phyloP scores from a whole-genome alignment of 2,888 invertebrate genomes.

The Machimus rusticus region DNA sequence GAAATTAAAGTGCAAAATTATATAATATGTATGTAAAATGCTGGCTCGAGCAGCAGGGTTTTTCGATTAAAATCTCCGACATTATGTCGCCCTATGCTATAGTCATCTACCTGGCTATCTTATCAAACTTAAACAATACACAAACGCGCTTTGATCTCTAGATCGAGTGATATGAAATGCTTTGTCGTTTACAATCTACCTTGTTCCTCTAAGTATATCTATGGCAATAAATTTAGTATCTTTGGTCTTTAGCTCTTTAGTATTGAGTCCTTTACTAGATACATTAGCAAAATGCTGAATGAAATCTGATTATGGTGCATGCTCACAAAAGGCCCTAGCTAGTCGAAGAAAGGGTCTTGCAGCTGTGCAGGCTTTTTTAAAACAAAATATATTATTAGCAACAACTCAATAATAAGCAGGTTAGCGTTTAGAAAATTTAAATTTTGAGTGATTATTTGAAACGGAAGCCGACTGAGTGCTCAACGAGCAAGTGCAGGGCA shows the following conservation, averaged over 20 bases:
- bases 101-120: not conserved
- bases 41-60: not conserved
- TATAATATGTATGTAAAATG: not conserved
- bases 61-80: not conserved
- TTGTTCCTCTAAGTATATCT: not conserved
- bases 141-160: not conserved
- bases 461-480: not conserved
- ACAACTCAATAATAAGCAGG: not conserved
- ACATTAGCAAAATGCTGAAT: not conserved
- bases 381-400: not conserved
- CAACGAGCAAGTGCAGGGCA: not conserved
- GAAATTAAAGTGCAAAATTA: not conserved
- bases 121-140: not conserved
- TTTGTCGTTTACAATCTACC: constrained; percentile 11
- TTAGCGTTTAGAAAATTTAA: not conserved
- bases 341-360: not conserved
- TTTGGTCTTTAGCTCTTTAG: not conserved
- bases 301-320: not conserved
- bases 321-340: not conserved
- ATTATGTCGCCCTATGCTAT: not conserved
- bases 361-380: not conserved
- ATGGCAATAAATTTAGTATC: not conserved
- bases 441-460: not conserved
- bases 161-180: constrained; percentile 26
- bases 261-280: not conserved